phyloP scores from a whole-genome alignment of 2,888 invertebrate genomes.

The Nowickia ferox region DNA sequence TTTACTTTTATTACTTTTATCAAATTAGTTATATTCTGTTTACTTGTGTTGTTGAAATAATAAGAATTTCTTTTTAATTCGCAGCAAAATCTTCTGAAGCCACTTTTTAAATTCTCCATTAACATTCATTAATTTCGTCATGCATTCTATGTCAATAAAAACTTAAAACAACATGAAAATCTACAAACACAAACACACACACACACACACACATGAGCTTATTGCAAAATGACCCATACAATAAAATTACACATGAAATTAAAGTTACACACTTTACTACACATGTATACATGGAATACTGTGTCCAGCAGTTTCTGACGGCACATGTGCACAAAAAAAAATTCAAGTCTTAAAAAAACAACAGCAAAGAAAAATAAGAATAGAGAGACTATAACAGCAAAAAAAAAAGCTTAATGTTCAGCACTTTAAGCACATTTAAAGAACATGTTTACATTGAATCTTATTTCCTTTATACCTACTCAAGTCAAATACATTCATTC shows the following conservation, averaged over 20 bases:
- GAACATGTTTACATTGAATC: conserved; percentile 66
- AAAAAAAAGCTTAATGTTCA: conserved; percentile 51
- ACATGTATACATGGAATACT: neutral
- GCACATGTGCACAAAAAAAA: neutral
- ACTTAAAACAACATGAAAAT: neutral
- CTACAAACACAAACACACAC: neutral
- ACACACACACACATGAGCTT: neutral
- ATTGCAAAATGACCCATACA: conserved; percentile 13
- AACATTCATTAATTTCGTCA: neutral
- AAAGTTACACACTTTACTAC: conserved; percentile 5
- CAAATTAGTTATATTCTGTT: too few relatives aligned
- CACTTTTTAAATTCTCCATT: neutral
- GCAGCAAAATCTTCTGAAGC: neutral
- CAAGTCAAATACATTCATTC: conserved; percentile 19
- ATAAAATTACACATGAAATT: conserved; percentile 22
- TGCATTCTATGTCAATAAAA: conserved; percentile 6
- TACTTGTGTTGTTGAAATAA: too few relatives aligned
- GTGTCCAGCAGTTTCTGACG: neutral
- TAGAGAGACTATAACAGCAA: neutral
- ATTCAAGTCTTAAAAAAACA: conserved; percentile 8
- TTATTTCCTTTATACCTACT: conserved; percentile 51
- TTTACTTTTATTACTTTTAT: too few relatives aligned
- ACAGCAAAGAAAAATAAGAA: conserved; percentile 12
- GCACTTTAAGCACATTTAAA: conserved; percentile 58
- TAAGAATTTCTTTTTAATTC: too few relatives aligned